Percentiles rank a stretch among this genome's conserved stretches.
These are phyloP conservation scores for Tapera naevia DNA, from an alignment of 2,797 vertebrate species.

Conservation along the genomic window DNA sequence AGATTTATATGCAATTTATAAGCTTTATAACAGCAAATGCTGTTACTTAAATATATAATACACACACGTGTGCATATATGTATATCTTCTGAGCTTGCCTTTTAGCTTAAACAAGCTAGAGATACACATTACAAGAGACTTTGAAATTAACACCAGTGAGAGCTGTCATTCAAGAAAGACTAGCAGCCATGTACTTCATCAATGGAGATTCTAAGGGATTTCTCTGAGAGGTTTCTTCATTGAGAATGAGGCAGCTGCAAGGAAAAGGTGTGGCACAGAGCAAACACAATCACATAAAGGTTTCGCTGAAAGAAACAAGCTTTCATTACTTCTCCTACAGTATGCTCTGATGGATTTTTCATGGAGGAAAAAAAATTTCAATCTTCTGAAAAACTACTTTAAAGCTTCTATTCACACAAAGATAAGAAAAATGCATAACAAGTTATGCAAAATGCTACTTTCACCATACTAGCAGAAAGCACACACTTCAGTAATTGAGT, in stretches of 20 bases:
- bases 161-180: background rate
- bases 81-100: background rate
- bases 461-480: background rate
- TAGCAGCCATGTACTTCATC: background rate
- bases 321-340: background rate
- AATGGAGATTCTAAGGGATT: background rate
- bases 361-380: background rate
- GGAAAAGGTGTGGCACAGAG: background rate
- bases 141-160: background rate
- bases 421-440: background rate
- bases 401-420: background rate
- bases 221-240: background rate
- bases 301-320: background rate
- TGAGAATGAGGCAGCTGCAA: background rate
- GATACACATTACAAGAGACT: background rate
- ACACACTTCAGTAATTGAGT: background rate
- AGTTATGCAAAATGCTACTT: background rate
- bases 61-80: accelerated
- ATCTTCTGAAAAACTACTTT: background rate
- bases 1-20: background rate
- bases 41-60: background rate
- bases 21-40: background rate
- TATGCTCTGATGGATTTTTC: background rate
- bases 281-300: background rate
- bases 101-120: background rate